These are phyloP conservation scores for Exocentrus adspersus DNA, from an alignment of 2,888 invertebrate species.

Conservation along the genomic window DNA sequence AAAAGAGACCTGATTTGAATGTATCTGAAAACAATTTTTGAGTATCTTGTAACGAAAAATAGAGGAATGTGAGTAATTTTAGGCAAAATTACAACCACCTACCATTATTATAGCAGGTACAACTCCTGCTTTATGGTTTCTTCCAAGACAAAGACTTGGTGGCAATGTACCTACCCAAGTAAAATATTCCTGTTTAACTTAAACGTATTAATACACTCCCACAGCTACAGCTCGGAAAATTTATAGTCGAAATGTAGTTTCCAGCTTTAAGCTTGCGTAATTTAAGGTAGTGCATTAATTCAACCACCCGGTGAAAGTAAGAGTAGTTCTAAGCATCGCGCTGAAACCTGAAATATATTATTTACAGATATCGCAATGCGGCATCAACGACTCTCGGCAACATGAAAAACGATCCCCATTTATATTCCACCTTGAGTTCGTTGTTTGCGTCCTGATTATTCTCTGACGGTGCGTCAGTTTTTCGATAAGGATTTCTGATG, in stretches of 20 bases:
- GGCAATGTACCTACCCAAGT: no score
- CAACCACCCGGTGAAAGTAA: background rate
- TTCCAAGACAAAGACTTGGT: no score
- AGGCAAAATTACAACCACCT: no score
- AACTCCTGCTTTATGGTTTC: no score
- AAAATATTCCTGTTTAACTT: no score
- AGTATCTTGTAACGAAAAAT: no score
- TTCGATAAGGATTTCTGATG: constrained; percentile 2
- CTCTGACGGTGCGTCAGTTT: background rate
- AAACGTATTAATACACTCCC: background rate
- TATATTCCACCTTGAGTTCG: constrained; percentile 10
- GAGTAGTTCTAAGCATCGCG: background rate
- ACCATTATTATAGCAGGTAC: no score
- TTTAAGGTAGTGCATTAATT: background rate
- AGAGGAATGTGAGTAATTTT: no score
- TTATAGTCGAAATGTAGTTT: background rate
- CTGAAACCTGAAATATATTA: constrained; percentile 4
- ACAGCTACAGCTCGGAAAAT: background rate
- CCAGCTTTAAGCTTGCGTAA: background rate
- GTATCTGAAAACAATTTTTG: no score
- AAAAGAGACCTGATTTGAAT: no score
- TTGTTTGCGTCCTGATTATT: constrained; percentile 3
- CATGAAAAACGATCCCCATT: constrained; percentile 12
- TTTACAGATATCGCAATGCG: constrained; percentile 14
- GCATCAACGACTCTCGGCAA: constrained; percentile 6